These are phyloP conservation scores for Buceros bicornis DNA, from an alignment of 2,797 vertebrate genomes.

Conservation along the genomic window DNA sequence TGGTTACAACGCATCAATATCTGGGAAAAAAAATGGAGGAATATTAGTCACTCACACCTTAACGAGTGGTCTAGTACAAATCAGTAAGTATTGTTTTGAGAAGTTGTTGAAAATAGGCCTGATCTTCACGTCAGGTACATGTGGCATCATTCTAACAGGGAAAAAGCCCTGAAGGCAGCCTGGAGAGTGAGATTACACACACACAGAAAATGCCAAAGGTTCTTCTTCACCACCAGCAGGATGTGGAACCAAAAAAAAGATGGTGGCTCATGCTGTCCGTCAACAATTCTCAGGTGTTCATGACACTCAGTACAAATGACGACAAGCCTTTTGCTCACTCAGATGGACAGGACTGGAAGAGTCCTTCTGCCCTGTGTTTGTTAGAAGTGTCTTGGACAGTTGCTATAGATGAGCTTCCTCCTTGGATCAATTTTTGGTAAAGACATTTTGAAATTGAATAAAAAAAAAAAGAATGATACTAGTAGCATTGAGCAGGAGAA, in stretches of 20 bases:
- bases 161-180: not conserved
- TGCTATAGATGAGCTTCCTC: not conserved
- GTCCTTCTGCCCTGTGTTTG: not conserved
- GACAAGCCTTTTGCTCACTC: not conserved
- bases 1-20: not conserved
- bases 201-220: not conserved
- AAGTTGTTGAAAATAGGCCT: not conserved
- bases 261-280: not conserved
- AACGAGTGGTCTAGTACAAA: not conserved
- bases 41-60: not conserved
- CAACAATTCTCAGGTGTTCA: not conserved
- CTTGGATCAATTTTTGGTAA: not conserved
- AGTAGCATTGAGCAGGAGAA: not conserved
- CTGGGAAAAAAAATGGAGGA: not conserved
- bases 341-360: not conserved
- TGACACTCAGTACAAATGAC: not conserved
- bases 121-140: not conserved
- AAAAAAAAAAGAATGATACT: not conserved
- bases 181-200: not conserved
- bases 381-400: not conserved
- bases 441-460: not conserved
- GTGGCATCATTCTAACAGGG: not conserved
- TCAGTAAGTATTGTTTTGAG: not conserved
- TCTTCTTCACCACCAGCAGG: not conserved
- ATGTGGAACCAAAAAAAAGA: not conserved